phyloP scores from a whole-genome alignment of 2,888 invertebrate species.

The Chironomus riparius region DNA sequence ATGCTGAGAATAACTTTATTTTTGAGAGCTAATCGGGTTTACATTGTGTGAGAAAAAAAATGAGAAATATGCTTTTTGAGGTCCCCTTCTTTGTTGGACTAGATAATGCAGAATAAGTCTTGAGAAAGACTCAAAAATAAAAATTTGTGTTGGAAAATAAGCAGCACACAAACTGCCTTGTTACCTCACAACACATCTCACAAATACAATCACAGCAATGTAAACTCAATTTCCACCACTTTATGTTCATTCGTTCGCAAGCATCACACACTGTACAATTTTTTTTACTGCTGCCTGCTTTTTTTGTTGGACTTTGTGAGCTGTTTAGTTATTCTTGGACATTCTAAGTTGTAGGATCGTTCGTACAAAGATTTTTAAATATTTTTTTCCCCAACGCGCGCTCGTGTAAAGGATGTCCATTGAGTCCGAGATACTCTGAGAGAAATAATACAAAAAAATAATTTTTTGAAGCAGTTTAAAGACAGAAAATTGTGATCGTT shows the following conservation, averaged over 20 bases:
- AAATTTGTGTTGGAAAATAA: neutral
- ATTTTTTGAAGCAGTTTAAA: neutral
- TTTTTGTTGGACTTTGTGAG: conserved; percentile 9
- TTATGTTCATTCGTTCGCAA: neutral
- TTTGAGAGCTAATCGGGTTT: too few relatives aligned
- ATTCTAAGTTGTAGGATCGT: conserved; percentile 27
- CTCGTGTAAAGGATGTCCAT: conserved; percentile 31
- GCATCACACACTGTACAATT: neutral
- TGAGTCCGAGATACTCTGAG: neutral
- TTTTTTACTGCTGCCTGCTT: neutral
- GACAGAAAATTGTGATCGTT: neutral
- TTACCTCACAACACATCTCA: neutral
- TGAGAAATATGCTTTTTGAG: too few relatives aligned
- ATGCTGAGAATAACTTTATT: too few relatives aligned
- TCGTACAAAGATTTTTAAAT: neutral
- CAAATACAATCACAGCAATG: neutral
- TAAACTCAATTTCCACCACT: neutral
- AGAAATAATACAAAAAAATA: too few relatives aligned
- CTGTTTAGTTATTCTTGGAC: conserved; percentile 32
- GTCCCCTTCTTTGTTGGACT: too few relatives aligned
- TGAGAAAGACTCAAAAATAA: neutral
- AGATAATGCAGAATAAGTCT: neutral
- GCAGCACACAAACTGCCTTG: neutral
- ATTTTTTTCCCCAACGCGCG: too few relatives aligned
- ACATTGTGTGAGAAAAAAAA: too few relatives aligned